Percentiles rank a stretch among this genome's conserved stretches.
These are phyloP conservation scores for Pogonognathellus flavescens DNA, from an alignment of 1,140 invertebrate species.

Conservation along the genomic window DNA sequence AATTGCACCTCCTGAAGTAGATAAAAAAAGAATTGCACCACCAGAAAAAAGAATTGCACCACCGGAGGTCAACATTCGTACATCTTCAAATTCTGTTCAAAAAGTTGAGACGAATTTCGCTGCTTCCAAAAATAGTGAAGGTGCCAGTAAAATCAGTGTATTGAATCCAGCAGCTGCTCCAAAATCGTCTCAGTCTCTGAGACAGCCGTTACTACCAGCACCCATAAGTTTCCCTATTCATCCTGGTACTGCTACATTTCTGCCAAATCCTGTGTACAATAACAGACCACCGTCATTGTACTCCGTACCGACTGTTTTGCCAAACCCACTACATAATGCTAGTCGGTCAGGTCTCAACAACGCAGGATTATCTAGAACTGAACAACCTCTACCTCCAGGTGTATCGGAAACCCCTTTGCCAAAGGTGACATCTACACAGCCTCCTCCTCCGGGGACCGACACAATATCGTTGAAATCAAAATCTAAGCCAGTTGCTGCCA, in stretches of 20 bases:
- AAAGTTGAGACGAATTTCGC: neutral
- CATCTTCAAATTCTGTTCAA: neutral
- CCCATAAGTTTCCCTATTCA: neutral
- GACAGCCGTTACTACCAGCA: neutral
- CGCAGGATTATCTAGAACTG: neutral
- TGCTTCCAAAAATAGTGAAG: neutral
- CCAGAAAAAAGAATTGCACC: neutral
- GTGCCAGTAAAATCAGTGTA: too few species aligned
- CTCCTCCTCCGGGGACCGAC: slow-evolving; percentile 2
- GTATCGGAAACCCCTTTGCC: neutral
- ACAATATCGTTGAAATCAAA: neutral
- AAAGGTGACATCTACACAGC: neutral
- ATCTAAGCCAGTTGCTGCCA: neutral
- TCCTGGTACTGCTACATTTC: neutral
- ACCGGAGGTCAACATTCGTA: neutral
- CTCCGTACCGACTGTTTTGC: neutral
- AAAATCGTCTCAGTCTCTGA: neutral
- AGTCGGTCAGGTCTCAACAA: neutral
- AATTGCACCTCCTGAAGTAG: neutral
- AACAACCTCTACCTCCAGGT: neutral
- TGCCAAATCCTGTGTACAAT: neutral
- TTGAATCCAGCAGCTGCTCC: too few species aligned
- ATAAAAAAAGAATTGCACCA: neutral
- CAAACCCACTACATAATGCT: slow-evolving; percentile 18
- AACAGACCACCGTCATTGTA: neutral